Base-by-base conservation (phyloP, 2,113 vertebrate species). In the Macrotus californicus region DNA sequence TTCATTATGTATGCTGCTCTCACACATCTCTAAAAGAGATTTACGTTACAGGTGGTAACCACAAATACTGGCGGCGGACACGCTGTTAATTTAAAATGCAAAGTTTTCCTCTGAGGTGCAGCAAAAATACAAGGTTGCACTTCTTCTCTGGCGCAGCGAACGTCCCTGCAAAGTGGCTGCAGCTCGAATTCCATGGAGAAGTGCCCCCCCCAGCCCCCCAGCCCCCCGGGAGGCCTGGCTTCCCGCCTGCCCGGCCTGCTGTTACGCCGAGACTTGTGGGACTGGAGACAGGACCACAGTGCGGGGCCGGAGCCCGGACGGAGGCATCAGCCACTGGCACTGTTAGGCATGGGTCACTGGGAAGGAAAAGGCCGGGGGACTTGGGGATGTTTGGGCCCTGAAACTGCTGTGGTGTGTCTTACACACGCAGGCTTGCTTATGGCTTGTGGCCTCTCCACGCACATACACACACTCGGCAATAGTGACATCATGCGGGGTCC, bases 1-100 rank as follows among this genome's bases (percentile, higher is more conserved):
- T 93, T 94, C 96, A 96, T 97, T 93, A 91, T 46, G 83, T 89
- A 87, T 83, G 96, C 97, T 64, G 94, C 66, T 75, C 91, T 75
- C 80, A 46, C 88, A 46, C 70, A 9, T 64, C 95, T 82, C 95
- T 77, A 70, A 77, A 92, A 80, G 94, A 97, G 96, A 97, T 94
- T 97, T 92, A 97, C 10, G 6, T 41, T 80, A 7, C 93, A 91
- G 92, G 96, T 87, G 89, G 94, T 66, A 81, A n/a, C 93, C 89
- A 93, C 96, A 96, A 96, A 95, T 89, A 91, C 77, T 43, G 75
- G 82, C 73, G 3, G 67, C 48, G 54, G 96, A 93, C 97, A 87
- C 2, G 82, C 75, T 81, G 70, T 64, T 96, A 67, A 96, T 96
- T 91, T 93, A 84, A 96, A 95, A 86, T 34, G 64, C 69, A 72